Evolutionary conservation across 2,797 vertebrate genomes (phyloP), one percentile per base, ranked within the genome.

Genomic region (Enteromius viviparus): DNA sequence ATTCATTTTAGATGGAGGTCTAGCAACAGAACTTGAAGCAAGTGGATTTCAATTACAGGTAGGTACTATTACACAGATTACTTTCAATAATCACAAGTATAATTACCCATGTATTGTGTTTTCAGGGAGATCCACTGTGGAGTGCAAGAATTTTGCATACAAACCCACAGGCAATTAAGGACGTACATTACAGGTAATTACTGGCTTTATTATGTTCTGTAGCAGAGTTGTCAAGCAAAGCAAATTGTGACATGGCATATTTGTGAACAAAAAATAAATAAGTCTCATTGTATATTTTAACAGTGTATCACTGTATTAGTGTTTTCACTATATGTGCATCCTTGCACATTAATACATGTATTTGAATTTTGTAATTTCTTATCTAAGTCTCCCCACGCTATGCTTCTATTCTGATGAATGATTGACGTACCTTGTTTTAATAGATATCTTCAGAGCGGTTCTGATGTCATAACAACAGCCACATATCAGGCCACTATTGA

Each of bases 81-180:
- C 29, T 71, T 34, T 70, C 14, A 45, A 5, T n/a, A 68, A 45
- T 58, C 1, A 53, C 11, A n/a, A 26, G 34, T 32, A 23, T 47
- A 29, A 17, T 55, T 49, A 32, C 1, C 0, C 5, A 26, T 47
- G 17, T 47, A 14, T 34, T 71, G 42, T 23, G 3, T 76, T 34
- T 81, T 40, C n/a, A 96, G 95, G 95, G 93, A 29, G 96, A 96
- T 88, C 94, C 95, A 37, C 77, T 96, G 47, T 96, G 96, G 96
- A 96, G 95, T 74, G 92, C 96, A 69, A 94, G 94, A 83, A 85
- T 96, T 80, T 80, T 96, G 76, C 90, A 94, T 8, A 95, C 94
- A 19, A 87, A 95, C 60, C 95, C 96, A 9, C 88, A 94, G 81
- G 92, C 94, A 72, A 89, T 96, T 47, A 92, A 89, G 88, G 92